phyloP scores from a whole-genome alignment of 2,797 vertebrate species.

The Falco novaeseelandiae region DNA sequence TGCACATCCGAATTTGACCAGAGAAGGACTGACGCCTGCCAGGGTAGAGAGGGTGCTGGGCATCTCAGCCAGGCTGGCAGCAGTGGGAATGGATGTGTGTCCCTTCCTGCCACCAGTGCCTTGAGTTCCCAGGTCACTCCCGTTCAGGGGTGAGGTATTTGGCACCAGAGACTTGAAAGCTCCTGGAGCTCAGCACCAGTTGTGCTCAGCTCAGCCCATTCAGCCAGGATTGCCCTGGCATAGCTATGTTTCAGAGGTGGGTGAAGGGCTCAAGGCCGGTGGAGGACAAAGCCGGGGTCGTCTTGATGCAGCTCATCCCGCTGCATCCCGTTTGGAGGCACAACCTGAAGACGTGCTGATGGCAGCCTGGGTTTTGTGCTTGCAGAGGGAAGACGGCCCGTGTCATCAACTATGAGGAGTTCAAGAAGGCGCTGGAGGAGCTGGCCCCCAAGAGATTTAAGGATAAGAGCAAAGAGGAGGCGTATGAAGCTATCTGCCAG shows the following conservation, averaged over 20 bases:
- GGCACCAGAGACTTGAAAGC: neutral
- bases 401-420: slow-evolving; percentile 92
- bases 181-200: neutral
- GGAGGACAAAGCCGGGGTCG: fast-evolving
- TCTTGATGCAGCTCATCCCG: neutral
- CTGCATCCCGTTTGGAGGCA: neutral
- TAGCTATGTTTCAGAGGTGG: neutral
- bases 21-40: neutral
- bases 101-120: neutral
- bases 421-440: slow-evolving; percentile 89
- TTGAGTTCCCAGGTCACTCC: neutral
- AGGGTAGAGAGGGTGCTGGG: no score
- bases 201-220: neutral
- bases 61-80: neutral
- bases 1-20: fast-evolving
- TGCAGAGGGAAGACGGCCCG: slow-evolving; percentile 89
- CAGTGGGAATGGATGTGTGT: neutral
- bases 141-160: neutral
- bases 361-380: neutral
- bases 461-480: slow-evolving; percentile 90
- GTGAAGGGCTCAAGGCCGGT: fast-evolving
- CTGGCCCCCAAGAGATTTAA: slow-evolving; percentile 91
- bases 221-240: fast-evolving
- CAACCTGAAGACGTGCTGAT: fast-evolving
- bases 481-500: slow-evolving; percentile 82